These are phyloP conservation scores for Melanotaenia trifasciata DNA, from an alignment of 2,797 vertebrate species.

Conservation along the genomic window DNA sequence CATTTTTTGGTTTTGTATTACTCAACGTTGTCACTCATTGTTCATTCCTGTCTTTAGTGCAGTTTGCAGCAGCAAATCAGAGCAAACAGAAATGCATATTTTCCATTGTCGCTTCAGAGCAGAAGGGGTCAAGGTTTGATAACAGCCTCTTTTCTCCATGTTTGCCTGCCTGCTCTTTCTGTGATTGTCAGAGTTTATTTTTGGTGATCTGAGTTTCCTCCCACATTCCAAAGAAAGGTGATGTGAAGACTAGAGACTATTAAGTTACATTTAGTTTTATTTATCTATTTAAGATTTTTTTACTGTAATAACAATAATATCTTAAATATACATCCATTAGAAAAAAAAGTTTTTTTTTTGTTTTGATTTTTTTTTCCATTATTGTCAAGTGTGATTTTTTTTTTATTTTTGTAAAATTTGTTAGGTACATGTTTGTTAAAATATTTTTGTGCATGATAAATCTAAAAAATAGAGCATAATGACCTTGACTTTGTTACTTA, in stretches of 20 bases:
- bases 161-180: constrained; percentile 37
- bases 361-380: neutral
- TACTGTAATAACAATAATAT: no score
- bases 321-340: no score
- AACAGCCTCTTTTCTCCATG: constrained; percentile 24
- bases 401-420: neutral
- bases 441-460: neutral
- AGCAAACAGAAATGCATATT: constrained; percentile 20
- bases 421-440: neutral
- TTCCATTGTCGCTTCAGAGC: constrained; percentile 12
- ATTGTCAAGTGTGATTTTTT: neutral
- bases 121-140: constrained; percentile 20
- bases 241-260: neutral
- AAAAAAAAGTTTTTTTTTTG: no score
- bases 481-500: neutral
- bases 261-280: neutral
- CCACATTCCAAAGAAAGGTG: constrained; percentile 31
- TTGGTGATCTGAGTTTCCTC: constrained; percentile 18
- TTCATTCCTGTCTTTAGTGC: neutral
- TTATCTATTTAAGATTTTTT: neutral
- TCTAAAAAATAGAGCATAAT: neutral
- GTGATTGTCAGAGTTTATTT: constrained; percentile 40
- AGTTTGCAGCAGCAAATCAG: neutral
- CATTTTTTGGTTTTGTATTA: no score
- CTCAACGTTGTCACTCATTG: neutral